Base-by-base conservation (phyloP, 1,140 invertebrate species). In the Drosophila repletoides region DNA sequence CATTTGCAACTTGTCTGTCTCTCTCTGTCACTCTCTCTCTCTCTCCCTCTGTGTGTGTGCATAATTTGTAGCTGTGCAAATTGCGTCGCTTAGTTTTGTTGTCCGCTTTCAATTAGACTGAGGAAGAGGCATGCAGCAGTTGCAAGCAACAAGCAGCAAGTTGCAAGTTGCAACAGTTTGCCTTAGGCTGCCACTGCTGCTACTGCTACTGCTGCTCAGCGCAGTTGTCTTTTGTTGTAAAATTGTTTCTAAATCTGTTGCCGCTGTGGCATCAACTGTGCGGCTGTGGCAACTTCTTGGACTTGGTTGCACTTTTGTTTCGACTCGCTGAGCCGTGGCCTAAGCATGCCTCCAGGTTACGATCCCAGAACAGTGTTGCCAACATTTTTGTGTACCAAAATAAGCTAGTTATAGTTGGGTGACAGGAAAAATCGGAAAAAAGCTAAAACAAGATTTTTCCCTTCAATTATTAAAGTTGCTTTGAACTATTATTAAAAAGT, bases 101-200 rank as follows among this genome's bases (percentile, higher is more conserved):
- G 59, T 59, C 53, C 67, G 56, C 70, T 77, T 77, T 83, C 79
- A 84, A 83, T 84, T 83, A 83, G 73, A 52, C 31, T 17, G 67
- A 48, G 59, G 45, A 24, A 28, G 65, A 9, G 22, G 53, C 26
- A 24, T 48, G 58, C 48, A 19, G 17, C 46, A 45, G 65, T 63
- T 40, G 77, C n/a, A n/a, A n/a, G n/a, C n/a, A n/a, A n/a, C n/a
- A n/a, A n/a, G n/a, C n/a, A n/a, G n/a, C n/a, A n/a, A n/a, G n/a
- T n/a, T n/a, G n/a, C n/a, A n/a, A n/a, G n/a, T n/a, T n/a, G n/a
- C 77, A 83, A 84, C 77, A 84, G 77, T 76, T 83, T 83, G 69
- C 58, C 65, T 61, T 19, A 34, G 64, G 56, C 56, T 10, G 4
- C n/a, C 12, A 12, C 3, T 34, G 14, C 17, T 41, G 24, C 2